These are phyloP conservation scores for Oostethus manadensis DNA, from an alignment of 2,113 vertebrate species.

Conservation along the genomic window DNA sequence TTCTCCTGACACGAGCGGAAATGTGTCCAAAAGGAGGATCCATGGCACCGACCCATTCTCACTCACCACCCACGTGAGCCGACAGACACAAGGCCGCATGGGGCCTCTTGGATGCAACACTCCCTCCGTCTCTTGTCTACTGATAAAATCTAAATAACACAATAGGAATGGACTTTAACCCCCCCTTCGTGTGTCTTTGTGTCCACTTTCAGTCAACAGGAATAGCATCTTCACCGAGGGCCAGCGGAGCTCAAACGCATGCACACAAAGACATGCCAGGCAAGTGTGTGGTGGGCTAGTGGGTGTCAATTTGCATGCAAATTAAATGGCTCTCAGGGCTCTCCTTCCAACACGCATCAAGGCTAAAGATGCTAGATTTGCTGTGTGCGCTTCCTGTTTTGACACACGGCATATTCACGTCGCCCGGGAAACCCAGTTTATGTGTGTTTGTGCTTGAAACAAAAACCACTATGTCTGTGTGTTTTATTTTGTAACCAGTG, in stretches of 20 bases:
- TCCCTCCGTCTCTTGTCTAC: conserved; percentile 26
- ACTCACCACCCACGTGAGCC: conserved; percentile 21
- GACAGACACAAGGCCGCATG: conserved; percentile 22
- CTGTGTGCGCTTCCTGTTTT: conserved; percentile 13
- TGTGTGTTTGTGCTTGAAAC: background rate
- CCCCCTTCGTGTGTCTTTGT: conserved; percentile 22
- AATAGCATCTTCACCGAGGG: conserved; percentile 28
- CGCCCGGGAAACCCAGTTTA: background rate
- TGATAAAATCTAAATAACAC: conserved; percentile 19
- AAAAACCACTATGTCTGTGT: background rate
- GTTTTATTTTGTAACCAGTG: conserved; percentile 18
- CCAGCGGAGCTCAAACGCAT: conserved; percentile 19
- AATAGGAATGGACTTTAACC: conserved; percentile 31
- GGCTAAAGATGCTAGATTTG: conserved; percentile 29
- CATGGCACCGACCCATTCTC: conserved; percentile 22
- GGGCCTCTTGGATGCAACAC: conserved; percentile 31
- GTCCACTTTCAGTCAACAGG: conserved; percentile 24
- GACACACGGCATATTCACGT: background rate
- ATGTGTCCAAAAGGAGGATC: conserved; percentile 42
- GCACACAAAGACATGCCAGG: conserved; percentile 3
- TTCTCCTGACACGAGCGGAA: conserved; percentile 33
- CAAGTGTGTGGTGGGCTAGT: conserved; percentile 30
- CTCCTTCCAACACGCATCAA: conserved; percentile 37
- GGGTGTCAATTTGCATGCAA: conserved; percentile 64
- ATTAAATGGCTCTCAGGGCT: conserved; percentile 51